Conservation (phyloP, 2,888 invertebrate species). For the Marasmarcha lunaedactyla region DNA sequence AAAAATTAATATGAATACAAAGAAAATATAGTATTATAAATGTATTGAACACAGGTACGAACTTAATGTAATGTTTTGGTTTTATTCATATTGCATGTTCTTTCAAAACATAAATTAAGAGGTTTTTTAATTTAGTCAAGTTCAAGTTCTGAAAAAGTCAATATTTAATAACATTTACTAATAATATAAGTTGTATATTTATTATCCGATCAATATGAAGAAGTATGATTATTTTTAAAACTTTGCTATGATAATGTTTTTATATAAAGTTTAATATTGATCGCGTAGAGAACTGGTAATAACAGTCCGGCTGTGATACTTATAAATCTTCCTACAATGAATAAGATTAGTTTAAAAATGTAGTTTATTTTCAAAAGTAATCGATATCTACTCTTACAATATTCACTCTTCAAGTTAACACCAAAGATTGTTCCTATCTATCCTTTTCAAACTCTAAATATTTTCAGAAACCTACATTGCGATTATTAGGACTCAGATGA, state of each 20-base stretch:
- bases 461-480: too few species aligned
- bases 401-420: neutral
- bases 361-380: neutral
- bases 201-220: too few species aligned
- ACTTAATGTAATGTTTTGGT: too few species aligned
- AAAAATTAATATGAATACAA: neutral
- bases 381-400: neutral
- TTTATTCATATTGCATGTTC: too few species aligned
- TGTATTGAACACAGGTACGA: neutral
- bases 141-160: too few species aligned
- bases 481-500: too few species aligned
- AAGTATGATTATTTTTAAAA: too few species aligned
- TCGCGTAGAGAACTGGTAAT: neutral
- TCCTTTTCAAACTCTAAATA: neutral
- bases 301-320: neutral
- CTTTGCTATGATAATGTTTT: neutral
- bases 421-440: neutral
- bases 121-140: too few species aligned
- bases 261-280: neutral
- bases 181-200: too few species aligned
- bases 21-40: neutral
- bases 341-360: neutral
- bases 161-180: too few species aligned
- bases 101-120: too few species aligned
- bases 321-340: slow-evolving; percentile 1